Evolutionary conservation across 30 jellyfish, hydroid and myxozoan species (phyloP), one percentile per base, ranked within the genome.

Genomic region (Morbakka virulenta): DNA sequence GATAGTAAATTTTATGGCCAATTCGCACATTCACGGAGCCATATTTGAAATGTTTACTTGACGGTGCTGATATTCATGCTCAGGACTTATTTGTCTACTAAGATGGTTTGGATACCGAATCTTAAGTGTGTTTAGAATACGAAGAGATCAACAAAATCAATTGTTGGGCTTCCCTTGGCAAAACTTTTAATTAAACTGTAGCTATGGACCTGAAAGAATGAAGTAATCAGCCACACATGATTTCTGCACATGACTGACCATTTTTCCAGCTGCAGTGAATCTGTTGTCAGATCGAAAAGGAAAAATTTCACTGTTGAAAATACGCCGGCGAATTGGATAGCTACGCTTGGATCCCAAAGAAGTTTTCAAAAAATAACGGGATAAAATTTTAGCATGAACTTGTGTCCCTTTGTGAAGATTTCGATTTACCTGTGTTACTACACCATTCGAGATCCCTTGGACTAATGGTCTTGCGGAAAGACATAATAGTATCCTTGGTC

Each of bases 361-460:
- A 57, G 21, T 30, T 50, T 75, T 32, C 57, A 2, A 30, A 28
- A n/a, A 72, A 78, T 26, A 64, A 78, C 49, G 84, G 84, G 2
- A 57, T 84, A 29, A 70, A 78, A 41, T 62, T 31, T 63, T 62
- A 32, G 63, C 21, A 62, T 28, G 72, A 65, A 33, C 64, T n/a
- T 32, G 2, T 32, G 21, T 13, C 83, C 20, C n/a, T 78, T 9
- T 29, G 85, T 27, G 74, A 65, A 53, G 48, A 31, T 32, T 17
- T 62, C 20, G 41, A 78, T 25, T 62, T 78, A 3, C 22, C 33
- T 41, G 28, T 28, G 28, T 50, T 21, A 49, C 81, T 13, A 74
- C 86, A 4, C 79, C 86, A 49, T 82, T 62, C n/a, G 81, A 74
- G 30, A 74, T 73, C 61, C 86, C 86, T 11, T 74, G 86, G 82